Percentiles rank a stretch among this genome's conserved stretches.
phyloP scores from a whole-genome alignment of 1,140 invertebrate genomes.

The Cryptotermes secundus region DNA sequence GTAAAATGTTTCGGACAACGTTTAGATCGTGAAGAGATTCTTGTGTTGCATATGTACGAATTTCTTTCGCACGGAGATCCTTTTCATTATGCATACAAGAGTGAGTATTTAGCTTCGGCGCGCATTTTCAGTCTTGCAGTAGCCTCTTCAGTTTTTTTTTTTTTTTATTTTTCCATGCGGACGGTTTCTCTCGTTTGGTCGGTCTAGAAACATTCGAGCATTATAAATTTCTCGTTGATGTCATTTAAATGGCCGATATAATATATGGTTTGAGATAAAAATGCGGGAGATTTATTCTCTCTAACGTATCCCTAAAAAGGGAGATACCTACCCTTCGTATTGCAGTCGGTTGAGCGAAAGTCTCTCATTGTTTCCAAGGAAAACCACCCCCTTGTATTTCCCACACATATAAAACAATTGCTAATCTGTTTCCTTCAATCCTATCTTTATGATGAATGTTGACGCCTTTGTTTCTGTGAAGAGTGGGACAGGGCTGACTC shows the following conservation, averaged over 20 bases:
- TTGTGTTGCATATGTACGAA: too few relatives aligned
- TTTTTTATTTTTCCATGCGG: too few relatives aligned
- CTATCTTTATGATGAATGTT: background rate
- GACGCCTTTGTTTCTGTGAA: background rate
- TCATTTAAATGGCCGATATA: background rate
- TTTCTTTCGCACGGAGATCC: too few relatives aligned
- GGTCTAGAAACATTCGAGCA: background rate
- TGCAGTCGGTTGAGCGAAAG: background rate
- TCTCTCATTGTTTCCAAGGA: background rate
- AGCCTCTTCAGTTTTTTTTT: background rate
- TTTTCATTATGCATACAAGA: too few relatives aligned
- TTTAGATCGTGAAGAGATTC: too few relatives aligned
- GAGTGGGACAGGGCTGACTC: too few relatives aligned
- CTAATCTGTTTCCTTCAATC: background rate
- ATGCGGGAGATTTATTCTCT: background rate
- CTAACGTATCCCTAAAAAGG: background rate
- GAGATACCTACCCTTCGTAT: background rate
- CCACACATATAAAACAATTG: background rate
- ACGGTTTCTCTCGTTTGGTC: background rate
- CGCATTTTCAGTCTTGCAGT: background rate
- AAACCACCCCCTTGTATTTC: background rate
- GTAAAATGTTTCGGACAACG: too few relatives aligned
- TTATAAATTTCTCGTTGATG: conserved; percentile 7
- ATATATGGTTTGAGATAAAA: background rate
- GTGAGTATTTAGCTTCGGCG: too few relatives aligned